Conservation (phyloP, 2,888 invertebrate species). For the Aquatica leii region DNA sequence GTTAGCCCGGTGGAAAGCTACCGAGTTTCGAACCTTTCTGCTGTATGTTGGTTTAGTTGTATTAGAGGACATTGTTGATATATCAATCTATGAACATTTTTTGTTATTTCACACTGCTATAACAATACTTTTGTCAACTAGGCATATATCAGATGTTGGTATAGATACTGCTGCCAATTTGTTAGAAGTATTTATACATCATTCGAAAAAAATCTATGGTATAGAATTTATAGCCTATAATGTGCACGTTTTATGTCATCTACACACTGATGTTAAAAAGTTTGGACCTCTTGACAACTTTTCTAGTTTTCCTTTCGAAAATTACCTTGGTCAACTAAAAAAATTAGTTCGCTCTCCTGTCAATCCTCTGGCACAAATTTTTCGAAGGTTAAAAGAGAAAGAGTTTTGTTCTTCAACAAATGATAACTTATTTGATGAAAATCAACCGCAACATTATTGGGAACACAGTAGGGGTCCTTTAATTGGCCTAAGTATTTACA, state of each 20-base stretch:
- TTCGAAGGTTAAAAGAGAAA: not conserved
- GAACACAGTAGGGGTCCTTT: not conserved
- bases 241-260: constrained; percentile 13
- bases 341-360: constrained; percentile 9
- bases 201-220: constrained; percentile 19
- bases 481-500: not conserved
- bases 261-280: constrained; percentile 15
- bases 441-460: not conserved
- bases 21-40: constrained; percentile 33
- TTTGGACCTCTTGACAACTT: constrained; percentile 19
- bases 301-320: constrained; percentile 24
- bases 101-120: constrained; percentile 28
- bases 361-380: constrained; percentile 15
- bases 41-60: constrained; percentile 33
- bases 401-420: not conserved
- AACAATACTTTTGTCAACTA: constrained; percentile 19
- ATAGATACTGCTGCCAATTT: constrained; percentile 10
- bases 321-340: constrained; percentile 15
- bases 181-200: constrained; percentile 19
- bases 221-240: constrained; percentile 20
- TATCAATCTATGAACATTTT: constrained; percentile 33
- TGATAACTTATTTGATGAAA: not conserved
- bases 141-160: too few relatives aligned
- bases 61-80: constrained; percentile 21
- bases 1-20: too few relatives aligned